These are phyloP conservation scores for Proisotoma minuta DNA, from an alignment of 2,888 invertebrate species.

Conservation along the genomic window DNA sequence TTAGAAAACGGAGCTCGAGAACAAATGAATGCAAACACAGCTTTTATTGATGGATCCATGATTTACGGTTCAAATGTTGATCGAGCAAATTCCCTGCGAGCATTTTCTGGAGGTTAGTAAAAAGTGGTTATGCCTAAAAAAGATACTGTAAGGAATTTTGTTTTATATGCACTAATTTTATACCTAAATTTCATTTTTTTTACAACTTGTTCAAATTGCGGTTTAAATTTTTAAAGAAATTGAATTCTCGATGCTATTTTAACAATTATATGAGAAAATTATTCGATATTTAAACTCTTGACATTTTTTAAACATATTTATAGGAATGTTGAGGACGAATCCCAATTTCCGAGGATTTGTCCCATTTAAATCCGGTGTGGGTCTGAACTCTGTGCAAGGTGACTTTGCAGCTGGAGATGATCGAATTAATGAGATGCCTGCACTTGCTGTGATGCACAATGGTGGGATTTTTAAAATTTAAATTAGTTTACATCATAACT, in stretches of 20 bases:
- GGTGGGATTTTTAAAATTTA: constrained; percentile 18
- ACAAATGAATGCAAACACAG: constrained; percentile 42
- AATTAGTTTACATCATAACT: not conserved
- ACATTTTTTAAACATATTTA: no score
- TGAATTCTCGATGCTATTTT: no score
- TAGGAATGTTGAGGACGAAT: constrained; percentile 21
- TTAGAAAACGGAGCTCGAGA: constrained; percentile 28
- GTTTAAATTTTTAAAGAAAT: no score
- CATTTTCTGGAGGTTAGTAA: constrained; percentile 15
- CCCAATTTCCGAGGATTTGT: constrained; percentile 34
- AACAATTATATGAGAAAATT: no score
- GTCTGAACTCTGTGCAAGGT: constrained; percentile 26
- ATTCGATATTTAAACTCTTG: no score
- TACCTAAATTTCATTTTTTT: no score
- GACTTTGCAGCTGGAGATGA: constrained; percentile 43
- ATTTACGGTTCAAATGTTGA: constrained; percentile 23
- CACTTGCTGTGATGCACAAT: constrained; percentile 41
- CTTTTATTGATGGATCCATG: constrained; percentile 39
- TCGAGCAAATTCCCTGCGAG: constrained; percentile 11
- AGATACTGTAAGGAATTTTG: no score
- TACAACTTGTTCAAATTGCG: no score
- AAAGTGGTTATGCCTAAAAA: no score
- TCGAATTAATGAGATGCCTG: constrained; percentile 44
- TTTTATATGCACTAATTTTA: no score
- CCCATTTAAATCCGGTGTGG: constrained; percentile 18